These are phyloP conservation scores for Perccottus glenii DNA, from an alignment of 2,113 vertebrate genomes.

Conservation along the genomic window DNA sequence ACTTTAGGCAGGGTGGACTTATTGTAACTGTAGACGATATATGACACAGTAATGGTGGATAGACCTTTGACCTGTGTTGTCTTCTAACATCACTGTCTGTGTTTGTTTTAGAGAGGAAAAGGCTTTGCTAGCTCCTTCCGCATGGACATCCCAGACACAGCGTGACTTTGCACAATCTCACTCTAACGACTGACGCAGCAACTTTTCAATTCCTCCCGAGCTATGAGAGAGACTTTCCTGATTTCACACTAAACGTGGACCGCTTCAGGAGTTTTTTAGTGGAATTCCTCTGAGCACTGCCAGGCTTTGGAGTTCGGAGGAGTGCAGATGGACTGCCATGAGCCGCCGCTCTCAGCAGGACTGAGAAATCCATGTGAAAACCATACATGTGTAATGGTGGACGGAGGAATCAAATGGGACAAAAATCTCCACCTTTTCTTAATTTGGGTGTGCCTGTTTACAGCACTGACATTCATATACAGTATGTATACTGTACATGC, in stretches of 20 bases:
- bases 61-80: constrained; percentile 7
- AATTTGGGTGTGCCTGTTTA: constrained; percentile 98
- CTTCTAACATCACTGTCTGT: constrained; percentile 2
- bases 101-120: constrained; percentile 91
- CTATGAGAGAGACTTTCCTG: background rate
- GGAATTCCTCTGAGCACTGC: constrained; percentile 47
- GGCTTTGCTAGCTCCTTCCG: constrained; percentile 97
- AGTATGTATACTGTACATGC: background rate
- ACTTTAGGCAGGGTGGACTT: too few species aligned
- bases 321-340: constrained; percentile 62
- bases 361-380: constrained; percentile 81
- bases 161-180: constrained; percentile 97
- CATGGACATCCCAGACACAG: constrained; percentile 94
- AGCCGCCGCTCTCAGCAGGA: constrained; percentile 94
- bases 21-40: too few species aligned
- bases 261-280: background rate
- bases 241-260: background rate
- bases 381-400: constrained; percentile 79
- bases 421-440: constrained; percentile 77
- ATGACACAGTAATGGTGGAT: too few species aligned
- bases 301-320: constrained; percentile 21
- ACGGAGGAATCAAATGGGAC: constrained; percentile 55
- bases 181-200: constrained; percentile 54
- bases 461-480: constrained; percentile 87
- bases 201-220: background rate